Base-by-base conservation (phyloP, 2,797 vertebrate species). In the Amazona ochrocephala region DNA sequence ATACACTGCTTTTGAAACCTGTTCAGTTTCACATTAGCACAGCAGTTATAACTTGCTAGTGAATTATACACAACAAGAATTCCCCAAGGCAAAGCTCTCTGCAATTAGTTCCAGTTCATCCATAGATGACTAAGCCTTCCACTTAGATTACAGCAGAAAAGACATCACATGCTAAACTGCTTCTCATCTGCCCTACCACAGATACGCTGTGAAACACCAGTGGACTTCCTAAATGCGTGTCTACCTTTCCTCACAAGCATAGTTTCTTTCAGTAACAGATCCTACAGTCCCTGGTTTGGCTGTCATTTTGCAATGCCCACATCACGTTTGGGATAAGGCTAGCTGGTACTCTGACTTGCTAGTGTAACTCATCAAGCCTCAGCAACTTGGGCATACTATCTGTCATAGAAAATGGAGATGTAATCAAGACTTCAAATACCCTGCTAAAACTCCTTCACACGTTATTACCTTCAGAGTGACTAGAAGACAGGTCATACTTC, bases 31-130 rank as follows among this genome's bases (percentile, higher is more conserved):
- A 21, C 61, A 42, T 50, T 71, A 70, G 65, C 72, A 61, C 9
- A 74, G 34, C 32, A 74, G 27, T 44, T 81, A 15, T 5, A 84
- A 81, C 75, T 34, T 81, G 58, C 53, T 50, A 54, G 9, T 48
- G 61, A 89, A 77, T 54, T 66, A 87, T 10, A 62, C 3, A 1
- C 54, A 90, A 41, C 30, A 90, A 42, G 41, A 93, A 73, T 51
- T 79, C 73, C 82, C 37, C 68, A 62, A 22, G 56, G 78, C 82
- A 89, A 84, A 93, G 60, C 64, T 51, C 64, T 17, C 72, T 68
- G 29, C 77, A 51, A 24, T 83, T 39, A 84, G n/a, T 84, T 93
- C 58, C 76, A 91, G 66, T 84, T 88, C 61, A 88, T 37, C 92
- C 84, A 32, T 0, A 75, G 47, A 84, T 42, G 75, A 92, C 76